Evolutionary conservation across 2,113 vertebrate species (phyloP).

Genomic region (Lophotis ruficrista): DNA sequence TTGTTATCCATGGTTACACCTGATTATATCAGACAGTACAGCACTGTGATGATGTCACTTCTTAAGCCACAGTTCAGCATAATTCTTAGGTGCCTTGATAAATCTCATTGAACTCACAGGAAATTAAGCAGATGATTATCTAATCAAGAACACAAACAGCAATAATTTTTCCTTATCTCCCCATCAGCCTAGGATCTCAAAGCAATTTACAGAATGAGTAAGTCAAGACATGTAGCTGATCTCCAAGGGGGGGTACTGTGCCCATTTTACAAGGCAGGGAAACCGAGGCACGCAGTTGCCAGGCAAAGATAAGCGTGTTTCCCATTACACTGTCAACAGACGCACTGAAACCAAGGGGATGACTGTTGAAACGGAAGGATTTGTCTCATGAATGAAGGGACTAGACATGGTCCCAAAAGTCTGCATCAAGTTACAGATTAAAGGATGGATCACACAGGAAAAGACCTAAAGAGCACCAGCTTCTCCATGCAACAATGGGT

Average conservation of each 20-base stretch:
- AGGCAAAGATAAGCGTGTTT: background rate
- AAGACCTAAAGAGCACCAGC: background rate
- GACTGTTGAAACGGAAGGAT: background rate
- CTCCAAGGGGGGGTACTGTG: background rate
- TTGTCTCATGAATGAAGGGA: background rate
- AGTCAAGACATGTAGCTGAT: background rate
- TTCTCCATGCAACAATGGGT: accelerated
- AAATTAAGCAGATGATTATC: conserved; percentile 70
- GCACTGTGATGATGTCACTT: conserved; percentile 30
- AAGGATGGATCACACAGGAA: background rate
- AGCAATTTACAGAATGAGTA: conserved; percentile 51
- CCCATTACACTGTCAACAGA: background rate
- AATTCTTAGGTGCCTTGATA: conserved; percentile 44
- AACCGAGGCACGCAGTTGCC: background rate
- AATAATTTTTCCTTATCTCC: conserved; percentile 65
- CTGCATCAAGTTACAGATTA: background rate
- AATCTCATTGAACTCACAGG: conserved; percentile 60
- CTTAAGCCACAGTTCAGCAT: conserved; percentile 40
- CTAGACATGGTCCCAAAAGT: background rate
- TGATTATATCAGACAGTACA: background rate
- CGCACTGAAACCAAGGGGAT: background rate
- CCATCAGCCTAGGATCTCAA: conserved; percentile 41
- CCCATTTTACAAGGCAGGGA: conserved; percentile 12
- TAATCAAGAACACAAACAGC: conserved; percentile 62
- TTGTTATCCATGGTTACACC: background rate